Evolutionary conservation across 2,888 invertebrate species (phyloP).

Genomic region (Myathropa florea): DNA sequence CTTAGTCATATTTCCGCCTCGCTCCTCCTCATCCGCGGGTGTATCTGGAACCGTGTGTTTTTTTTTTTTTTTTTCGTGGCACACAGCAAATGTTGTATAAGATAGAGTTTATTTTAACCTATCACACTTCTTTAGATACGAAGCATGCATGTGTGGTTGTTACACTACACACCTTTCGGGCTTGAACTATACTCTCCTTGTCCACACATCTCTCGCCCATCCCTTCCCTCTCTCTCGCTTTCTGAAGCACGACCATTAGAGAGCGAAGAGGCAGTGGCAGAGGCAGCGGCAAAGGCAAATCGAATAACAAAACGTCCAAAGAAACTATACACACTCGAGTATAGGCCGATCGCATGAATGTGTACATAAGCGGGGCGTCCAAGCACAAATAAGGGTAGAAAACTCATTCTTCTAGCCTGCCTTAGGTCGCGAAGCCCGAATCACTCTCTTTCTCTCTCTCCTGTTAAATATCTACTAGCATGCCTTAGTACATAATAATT

Average conservation of each 20-base stretch:
- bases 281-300: not conserved
- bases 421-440: conserved; percentile 6
- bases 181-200: not conserved
- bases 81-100: conserved; percentile 23
- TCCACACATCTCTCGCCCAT: not conserved
- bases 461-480: not conserved
- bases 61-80: not conserved
- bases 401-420: conserved; percentile 54
- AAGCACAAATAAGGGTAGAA: conserved; percentile 62
- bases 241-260: conserved; percentile 16
- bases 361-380: conserved; percentile 30
- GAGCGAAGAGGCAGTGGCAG: conserved; percentile 20
- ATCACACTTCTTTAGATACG: not conserved
- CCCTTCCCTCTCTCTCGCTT: not conserved
- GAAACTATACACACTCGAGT: not conserved
- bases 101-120: not conserved
- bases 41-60: conserved; percentile 11
- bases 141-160: conserved; percentile 26
- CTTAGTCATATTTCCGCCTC: conserved; percentile 33
- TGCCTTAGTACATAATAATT: conserved; percentile 41
- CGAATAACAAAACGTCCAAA: conserved; percentile 22
- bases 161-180: conserved; percentile 51
- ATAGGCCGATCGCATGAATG: not conserved
- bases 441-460: not conserved
- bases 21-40: not conserved